phyloP scores from a whole-genome alignment of 2,888 invertebrate species.

The Plemyria rubiginata region DNA sequence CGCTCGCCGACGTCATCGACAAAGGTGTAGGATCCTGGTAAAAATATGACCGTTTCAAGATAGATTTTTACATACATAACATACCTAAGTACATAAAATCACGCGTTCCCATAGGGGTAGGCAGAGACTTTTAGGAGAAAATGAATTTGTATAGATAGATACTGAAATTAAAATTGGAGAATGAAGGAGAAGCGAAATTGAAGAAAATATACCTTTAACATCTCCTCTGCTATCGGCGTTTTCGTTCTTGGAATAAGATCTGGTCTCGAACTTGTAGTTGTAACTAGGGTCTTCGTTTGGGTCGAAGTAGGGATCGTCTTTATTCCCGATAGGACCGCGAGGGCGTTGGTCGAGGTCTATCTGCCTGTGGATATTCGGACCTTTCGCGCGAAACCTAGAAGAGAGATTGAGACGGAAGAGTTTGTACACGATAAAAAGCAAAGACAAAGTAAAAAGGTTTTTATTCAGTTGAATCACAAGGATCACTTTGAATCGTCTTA shows the following conservation, averaged over 20 bases:
- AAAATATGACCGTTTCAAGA: background rate
- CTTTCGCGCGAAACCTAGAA: slow-evolving; percentile 88
- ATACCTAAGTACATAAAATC: no score
- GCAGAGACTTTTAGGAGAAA: no score
- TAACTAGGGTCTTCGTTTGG: slow-evolving; percentile 92
- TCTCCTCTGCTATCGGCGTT: slow-evolving; percentile 86
- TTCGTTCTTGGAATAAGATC: slow-evolving; percentile 88
- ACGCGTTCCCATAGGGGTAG: no score
- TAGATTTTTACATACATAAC: no score
- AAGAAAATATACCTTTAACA: slow-evolving; percentile 77
- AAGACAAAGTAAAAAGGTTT: no score
- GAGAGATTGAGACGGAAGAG: slow-evolving; percentile 7
- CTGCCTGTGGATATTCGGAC: slow-evolving; percentile 89
- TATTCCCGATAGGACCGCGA: slow-evolving; percentile 87
- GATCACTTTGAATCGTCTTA: no score
- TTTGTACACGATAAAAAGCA: background rate
- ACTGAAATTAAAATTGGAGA: no score
- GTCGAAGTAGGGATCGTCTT: slow-evolving; percentile 90
- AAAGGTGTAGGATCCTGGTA: slow-evolving; percentile 87
- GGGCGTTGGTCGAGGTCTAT: slow-evolving; percentile 89
- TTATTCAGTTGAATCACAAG: no score
- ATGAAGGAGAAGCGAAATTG: no score
- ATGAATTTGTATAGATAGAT: no score
- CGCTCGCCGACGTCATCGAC: slow-evolving; percentile 90
- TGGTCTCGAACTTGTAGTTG: slow-evolving; percentile 87